Base-by-base conservation (phyloP, 2,797 vertebrate species). In the Remorina albescens region DNA sequence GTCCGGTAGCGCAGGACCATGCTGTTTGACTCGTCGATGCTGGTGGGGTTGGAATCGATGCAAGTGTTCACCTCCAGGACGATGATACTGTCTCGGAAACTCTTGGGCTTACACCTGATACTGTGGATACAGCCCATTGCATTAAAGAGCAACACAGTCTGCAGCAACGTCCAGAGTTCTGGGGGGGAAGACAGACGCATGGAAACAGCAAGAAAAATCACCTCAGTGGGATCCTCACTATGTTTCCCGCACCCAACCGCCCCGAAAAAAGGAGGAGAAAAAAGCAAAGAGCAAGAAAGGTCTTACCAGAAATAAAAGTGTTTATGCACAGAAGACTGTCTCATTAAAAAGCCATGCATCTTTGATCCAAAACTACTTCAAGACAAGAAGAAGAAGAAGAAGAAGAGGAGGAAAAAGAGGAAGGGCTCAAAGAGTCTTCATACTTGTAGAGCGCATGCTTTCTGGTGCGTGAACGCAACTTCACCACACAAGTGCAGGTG, bases 61-160 rank as follows among this genome's bases (percentile, higher is more conserved):
- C 95, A 96, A 54, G 97, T 95, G 86, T 95, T 98, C 86, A 99
- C 94, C 64, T 99, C 98, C 47, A 97, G 92, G 87, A 99, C 96
- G 0, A 94, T 89, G 89, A 99, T 95, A 50, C 96, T 96, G 67
- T 99, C 98, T 88, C 97, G 96, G 92, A 99, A 98, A 93, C 96
- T 96, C 94, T 96, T 97, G 83, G 97, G 96, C 92, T 99, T 99
- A 94, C 96, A 98, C 89, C 95, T 96, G 88, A 99, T 96, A 85
- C 98, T 99, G 94, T 99, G 98, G 92, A 99, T 97, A 86, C 98
- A 99, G 95, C 98, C 98, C 98, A 99, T 99, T 85, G 96, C 94
- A 95, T 95, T 94, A 84, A 96, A 91, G 71, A 95, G 91, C 80
- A 87, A 94, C 84, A 87, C 91, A 91, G 93, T 95, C 93, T 94